Base-by-base conservation (phyloP, 2,797 vertebrate species). In the Mallotus villosus region DNA sequence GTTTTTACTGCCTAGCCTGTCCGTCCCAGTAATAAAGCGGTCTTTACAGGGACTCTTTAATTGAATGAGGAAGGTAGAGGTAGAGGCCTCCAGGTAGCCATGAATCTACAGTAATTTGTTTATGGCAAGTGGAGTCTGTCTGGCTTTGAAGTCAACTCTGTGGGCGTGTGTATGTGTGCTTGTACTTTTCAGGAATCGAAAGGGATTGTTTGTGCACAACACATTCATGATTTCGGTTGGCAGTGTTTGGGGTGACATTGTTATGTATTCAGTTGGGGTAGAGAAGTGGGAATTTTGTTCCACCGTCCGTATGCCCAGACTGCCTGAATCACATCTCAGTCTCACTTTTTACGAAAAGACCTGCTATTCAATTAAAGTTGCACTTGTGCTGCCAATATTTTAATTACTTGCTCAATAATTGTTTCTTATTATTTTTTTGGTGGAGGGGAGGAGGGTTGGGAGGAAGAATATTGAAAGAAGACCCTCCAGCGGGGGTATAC, bases 401-500 rank as follows among this genome's bases (percentile, higher is more conserved):
- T 93, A 93, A 93, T 94, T 93, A 94, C 86, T 89, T 70, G 78
- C 84, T 86, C 68, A 88, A 92, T 90, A 91, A 92, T 91, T 91
- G 85, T 92, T 90, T 92, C 4, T 87, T 70, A 74, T 75, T 67
- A 78, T 87, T 90, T 84, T 85, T 46, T 12, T 46, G 1, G 41
- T 29, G 12, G 41, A 46, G 41, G 41, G 72, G 8, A 79, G 77
- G 82, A 81, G 78, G 80, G 85, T 87, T 80, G 69, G 84, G 84
- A 82, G 5, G 3, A n/a, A n/a, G 51, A 7, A n/a, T n/a, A 19
- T 55, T 5, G 19, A 17, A 17, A 79, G 84, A 77, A 6, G 67
- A 75, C 79, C 53, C 46, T 70, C 25, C 66, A 74, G 79, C 76
- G 65, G 51, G 16, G 17, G 22, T 7, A 16, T 51, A 19, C 6